These are phyloP conservation scores for Sprattus sprattus DNA, from an alignment of 2,113 vertebrate genomes.

Conservation along the genomic window DNA sequence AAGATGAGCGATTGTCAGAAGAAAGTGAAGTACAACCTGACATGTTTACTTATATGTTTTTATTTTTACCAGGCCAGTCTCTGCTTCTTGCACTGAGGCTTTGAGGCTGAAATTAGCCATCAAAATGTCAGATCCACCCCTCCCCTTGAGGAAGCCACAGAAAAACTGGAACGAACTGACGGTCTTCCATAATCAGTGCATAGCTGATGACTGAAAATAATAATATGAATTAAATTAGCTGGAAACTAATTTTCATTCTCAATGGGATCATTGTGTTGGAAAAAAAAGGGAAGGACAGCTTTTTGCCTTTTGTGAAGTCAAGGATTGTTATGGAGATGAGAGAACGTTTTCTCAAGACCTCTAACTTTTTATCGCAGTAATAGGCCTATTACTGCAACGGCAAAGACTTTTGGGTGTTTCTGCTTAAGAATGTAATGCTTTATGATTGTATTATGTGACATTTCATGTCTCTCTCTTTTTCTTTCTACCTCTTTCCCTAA, in stretches of 20 bases:
- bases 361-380: background rate
- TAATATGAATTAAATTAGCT: background rate
- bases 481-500: conserved; percentile 31
- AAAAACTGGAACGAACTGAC: background rate
- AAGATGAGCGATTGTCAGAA: background rate
- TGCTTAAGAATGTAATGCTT: background rate
- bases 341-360: background rate
- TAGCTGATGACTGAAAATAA: background rate
- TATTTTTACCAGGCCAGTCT: too few species aligned
- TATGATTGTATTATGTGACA: background rate
- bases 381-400: background rate
- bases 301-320: background rate
- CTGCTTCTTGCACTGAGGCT: background rate
- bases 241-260: background rate
- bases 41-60: too few species aligned
- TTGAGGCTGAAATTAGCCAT: background rate
- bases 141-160: background rate
- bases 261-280: background rate
- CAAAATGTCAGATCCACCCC: background rate
- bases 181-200: background rate
- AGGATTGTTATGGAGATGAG: background rate
- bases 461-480: background rate
- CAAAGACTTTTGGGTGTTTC: background rate
- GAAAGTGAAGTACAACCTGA: background rate
- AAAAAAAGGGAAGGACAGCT: background rate